These are phyloP conservation scores for Hydropotes inermis DNA, from an alignment of 2,113 vertebrate genomes.

Conservation along the genomic window DNA sequence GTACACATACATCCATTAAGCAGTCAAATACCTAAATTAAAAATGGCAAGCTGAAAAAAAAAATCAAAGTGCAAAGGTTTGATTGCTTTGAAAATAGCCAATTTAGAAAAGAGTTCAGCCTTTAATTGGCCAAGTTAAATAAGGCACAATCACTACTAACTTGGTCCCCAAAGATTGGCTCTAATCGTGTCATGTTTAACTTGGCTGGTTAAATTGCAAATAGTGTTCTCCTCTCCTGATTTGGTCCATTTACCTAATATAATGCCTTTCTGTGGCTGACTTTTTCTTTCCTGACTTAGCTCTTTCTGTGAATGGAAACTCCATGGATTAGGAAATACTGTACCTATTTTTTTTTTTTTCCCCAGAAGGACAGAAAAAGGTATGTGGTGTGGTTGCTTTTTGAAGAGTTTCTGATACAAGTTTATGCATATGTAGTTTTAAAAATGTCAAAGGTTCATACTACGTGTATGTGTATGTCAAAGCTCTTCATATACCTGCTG, in stretches of 20 bases:
- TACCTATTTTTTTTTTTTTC: neutral
- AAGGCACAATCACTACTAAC: slow-evolving; percentile 82
- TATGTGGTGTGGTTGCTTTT: neutral
- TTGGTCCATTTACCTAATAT: slow-evolving; percentile 77
- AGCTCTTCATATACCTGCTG: neutral
- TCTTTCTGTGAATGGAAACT: slow-evolving; percentile 26
- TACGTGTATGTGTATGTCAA: neutral
- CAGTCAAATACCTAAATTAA: slow-evolving; percentile 67
- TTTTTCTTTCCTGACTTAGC: slow-evolving; percentile 56
- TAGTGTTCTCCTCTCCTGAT: slow-evolving; percentile 59
- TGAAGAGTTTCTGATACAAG: neutral
- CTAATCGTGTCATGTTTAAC: slow-evolving; percentile 80
- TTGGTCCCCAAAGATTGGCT: slow-evolving; percentile 77
- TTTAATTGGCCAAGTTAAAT: slow-evolving; percentile 84
- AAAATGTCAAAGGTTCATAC: neutral
- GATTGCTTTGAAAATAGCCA: slow-evolving; percentile 78
- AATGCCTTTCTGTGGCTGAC: slow-evolving; percentile 75
- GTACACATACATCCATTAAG: slow-evolving; percentile 31
- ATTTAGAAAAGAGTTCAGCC: slow-evolving; percentile 74
- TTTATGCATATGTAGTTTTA: neutral
- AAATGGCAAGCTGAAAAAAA: slow-evolving; percentile 56
- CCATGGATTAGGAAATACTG: slow-evolving; percentile 35
- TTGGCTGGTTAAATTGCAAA: slow-evolving; percentile 76
- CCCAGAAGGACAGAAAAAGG: neutral
- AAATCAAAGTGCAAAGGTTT: slow-evolving; percentile 76